Evolutionary conservation across 1,140 invertebrate species (phyloP).

Genomic region (Steinernema khuongi): DNA sequence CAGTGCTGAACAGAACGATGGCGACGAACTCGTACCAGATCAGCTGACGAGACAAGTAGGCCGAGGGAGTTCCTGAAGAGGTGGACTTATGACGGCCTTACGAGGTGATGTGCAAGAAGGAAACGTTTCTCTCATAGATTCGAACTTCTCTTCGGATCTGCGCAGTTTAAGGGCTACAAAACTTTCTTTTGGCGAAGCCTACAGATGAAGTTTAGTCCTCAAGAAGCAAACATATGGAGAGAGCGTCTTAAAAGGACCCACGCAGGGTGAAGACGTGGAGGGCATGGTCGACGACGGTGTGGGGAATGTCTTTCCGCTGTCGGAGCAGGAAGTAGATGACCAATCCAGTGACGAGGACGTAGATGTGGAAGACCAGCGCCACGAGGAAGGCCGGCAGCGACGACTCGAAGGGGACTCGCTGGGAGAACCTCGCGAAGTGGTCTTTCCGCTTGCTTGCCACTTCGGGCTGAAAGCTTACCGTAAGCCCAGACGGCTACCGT

Average conservation of each 20-base stretch:
- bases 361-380: background rate
- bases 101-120: too few relatives aligned
- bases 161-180: too few relatives aligned
- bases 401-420: background rate
- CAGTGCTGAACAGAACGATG: background rate
- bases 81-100: too few relatives aligned
- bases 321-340: background rate
- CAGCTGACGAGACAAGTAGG: background rate
- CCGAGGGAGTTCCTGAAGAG: background rate
- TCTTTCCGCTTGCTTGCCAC: background rate
- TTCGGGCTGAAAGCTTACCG: background rate
- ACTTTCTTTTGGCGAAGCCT: too few relatives aligned
- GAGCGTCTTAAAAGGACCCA: background rate
- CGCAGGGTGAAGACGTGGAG: background rate
- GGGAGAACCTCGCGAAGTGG: background rate
- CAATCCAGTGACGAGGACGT: background rate
- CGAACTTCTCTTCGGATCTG: too few relatives aligned
- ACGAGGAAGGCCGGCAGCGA: background rate
- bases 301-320: background rate
- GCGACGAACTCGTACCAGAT: background rate
- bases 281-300: background rate
- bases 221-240: too few relatives aligned
- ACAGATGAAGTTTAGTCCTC: too few relatives aligned
- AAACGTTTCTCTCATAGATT: too few relatives aligned
- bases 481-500: background rate